Percentiles rank a stretch among this genome's conserved stretches.
Conservation (phyloP, 2,113 vertebrate species). For the Chascanopsetta lugubris region DNA sequence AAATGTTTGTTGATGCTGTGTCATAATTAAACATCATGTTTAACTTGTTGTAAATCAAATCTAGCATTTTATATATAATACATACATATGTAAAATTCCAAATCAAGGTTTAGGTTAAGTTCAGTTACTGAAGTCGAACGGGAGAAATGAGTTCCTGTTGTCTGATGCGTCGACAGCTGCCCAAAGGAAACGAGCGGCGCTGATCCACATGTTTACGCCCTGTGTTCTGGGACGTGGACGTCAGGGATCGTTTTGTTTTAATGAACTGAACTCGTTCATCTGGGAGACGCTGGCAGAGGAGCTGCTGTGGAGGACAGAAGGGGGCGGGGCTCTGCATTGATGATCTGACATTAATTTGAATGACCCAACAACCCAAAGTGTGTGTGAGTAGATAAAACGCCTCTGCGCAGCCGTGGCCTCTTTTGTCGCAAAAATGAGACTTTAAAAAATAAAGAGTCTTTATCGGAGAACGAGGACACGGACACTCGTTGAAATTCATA, state of each 20-base stretch:
- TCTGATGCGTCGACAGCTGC: constrained; percentile 75
- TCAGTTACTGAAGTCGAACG: not conserved
- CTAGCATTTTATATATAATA: too few species aligned
- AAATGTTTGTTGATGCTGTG: too few species aligned
- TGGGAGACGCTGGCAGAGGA: constrained; percentile 49
- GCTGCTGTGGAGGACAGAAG: constrained; percentile 32
- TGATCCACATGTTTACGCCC: constrained; percentile 60
- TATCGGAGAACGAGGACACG: constrained; percentile 16
- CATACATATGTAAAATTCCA: too few species aligned
- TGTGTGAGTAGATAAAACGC: constrained; percentile 32
- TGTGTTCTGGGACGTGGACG: constrained; percentile 35
- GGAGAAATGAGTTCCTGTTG: not conserved
- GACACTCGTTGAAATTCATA: constrained; percentile 39
- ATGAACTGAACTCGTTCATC: constrained; percentile 69
- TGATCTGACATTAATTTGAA: constrained; percentile 71
- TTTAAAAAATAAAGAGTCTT: constrained; percentile 38
- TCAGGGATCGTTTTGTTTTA: constrained; percentile 59
- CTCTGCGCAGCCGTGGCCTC: constrained; percentile 8
- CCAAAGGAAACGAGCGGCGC: constrained; percentile 63
- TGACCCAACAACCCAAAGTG: constrained; percentile 34
- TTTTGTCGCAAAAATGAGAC: constrained; percentile 14
- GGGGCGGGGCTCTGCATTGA: constrained; percentile 52
- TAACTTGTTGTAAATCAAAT: too few species aligned
- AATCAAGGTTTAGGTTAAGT: too few species aligned
- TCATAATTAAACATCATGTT: too few species aligned